A percentile compares a stretch with the other conserved stretches of the same genome.
phyloP scores from a whole-genome alignment of 1,140 invertebrate genomes.

The Centruroides sculpturatus region DNA sequence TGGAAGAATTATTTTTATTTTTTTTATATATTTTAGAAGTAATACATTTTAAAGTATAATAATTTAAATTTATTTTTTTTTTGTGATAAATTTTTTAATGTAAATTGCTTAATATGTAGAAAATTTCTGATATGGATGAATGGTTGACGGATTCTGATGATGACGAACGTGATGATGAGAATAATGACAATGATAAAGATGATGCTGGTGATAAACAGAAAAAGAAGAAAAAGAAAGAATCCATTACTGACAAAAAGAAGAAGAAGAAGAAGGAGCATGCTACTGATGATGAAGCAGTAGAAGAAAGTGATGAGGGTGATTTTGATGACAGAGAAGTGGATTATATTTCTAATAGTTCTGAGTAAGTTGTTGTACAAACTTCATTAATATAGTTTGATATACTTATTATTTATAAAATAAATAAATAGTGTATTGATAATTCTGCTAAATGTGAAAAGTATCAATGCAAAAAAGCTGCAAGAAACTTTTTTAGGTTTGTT shows the following conservation, averaged over 20 bases:
- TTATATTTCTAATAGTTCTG: constrained; percentile 36
- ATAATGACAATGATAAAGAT: constrained; percentile 29
- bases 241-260: constrained; percentile 24
- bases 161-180: constrained; percentile 52
- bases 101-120: constrained; percentile 21
- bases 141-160: constrained; percentile 48
- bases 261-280: constrained; percentile 60
- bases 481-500: no score
- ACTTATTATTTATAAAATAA: constrained; percentile 29
- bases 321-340: constrained; percentile 75
- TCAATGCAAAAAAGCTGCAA: no score
- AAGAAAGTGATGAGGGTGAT: constrained; percentile 94
- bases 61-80: no score
- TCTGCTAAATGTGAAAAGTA: no score
- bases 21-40: no score
- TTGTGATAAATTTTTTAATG: no score
- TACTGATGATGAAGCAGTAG: constrained; percentile 59
- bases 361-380: not conserved
- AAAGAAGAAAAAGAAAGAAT: constrained; percentile 14
- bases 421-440: no score
- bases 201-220: constrained; percentile 18
- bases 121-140: constrained; percentile 88
- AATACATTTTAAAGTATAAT: no score
- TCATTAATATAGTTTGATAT: not conserved
- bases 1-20: no score